These are phyloP conservation scores for Melanotaenia parkinsoni DNA, from an alignment of 2,797 vertebrate species.

Conservation along the genomic window DNA sequence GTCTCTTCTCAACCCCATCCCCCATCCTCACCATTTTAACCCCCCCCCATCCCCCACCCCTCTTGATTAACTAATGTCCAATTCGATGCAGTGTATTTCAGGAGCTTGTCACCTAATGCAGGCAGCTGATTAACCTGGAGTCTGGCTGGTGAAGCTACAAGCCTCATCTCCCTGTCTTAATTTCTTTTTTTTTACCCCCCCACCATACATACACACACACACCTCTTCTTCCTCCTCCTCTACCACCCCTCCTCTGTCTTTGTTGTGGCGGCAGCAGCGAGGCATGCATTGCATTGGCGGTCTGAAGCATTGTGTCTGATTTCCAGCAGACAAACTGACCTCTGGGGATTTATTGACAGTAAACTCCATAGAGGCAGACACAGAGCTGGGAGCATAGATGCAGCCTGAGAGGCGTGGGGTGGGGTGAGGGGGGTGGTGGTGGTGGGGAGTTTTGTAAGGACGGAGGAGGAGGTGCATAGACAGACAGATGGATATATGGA, in stretches of 20 bases:
- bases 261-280: constrained; percentile 96
- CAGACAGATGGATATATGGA: constrained; percentile 65
- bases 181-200: constrained; percentile 24
- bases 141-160: constrained; percentile 87
- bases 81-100: constrained; percentile 80
- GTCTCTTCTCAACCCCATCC: constrained; percentile 75
- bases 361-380: constrained; percentile 94
- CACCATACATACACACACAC: background rate
- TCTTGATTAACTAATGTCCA: constrained; percentile 84
- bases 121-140: constrained; percentile 98
- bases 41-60: constrained; percentile 30
- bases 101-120: constrained; percentile 93
- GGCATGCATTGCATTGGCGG: constrained; percentile 94
- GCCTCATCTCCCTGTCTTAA: constrained; percentile 76
- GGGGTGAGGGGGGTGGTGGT: constrained; percentile 52
- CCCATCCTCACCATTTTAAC: constrained; percentile 66
- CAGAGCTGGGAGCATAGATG: constrained; percentile 82
- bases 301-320: constrained; percentile 99
- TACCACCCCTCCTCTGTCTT: constrained; percentile 73
- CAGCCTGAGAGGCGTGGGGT: constrained; percentile 62
- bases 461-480: constrained; percentile 36
- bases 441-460: constrained; percentile 49
- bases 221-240: background rate
- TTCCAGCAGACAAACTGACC: constrained; percentile 99
- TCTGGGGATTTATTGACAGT: constrained; percentile 99